Evolutionary conservation across 2,113 vertebrate genomes (phyloP).

Genomic region (Loxodonta africana): DNA sequence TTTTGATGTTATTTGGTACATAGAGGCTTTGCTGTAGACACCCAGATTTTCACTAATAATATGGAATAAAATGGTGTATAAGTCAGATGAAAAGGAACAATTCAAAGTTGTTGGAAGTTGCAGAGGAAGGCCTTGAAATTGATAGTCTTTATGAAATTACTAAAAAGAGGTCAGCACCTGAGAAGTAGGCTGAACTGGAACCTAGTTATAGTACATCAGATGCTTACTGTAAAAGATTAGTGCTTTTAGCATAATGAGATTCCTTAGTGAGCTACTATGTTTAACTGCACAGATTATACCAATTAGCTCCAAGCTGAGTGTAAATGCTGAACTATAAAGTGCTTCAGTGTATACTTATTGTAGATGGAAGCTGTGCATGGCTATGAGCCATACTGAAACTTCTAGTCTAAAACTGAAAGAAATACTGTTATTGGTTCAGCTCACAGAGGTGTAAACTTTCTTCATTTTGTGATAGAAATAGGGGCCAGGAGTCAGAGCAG

Average conservation of each 20-base stretch:
- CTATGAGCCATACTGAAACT: background rate
- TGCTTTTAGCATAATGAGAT: background rate
- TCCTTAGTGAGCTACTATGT: constrained; percentile 13
- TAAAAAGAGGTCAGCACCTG: background rate
- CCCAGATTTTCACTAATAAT: background rate
- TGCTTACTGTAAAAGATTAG: background rate
- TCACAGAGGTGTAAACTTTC: background rate
- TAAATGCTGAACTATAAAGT: constrained; percentile 42
- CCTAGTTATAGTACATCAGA: background rate
- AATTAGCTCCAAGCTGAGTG: constrained; percentile 1
- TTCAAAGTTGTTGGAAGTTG: constrained; percentile 27
- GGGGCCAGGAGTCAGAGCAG: background rate
- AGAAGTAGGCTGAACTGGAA: background rate
- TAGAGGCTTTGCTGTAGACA: background rate
- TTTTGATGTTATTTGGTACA: constrained; percentile 30
- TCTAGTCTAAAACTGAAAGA: background rate
- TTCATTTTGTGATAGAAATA: background rate
- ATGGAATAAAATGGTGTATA: background rate
- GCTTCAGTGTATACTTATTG: background rate
- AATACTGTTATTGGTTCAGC: background rate
- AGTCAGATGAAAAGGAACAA: constrained; percentile 9
- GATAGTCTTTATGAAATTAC: constrained; percentile 1
- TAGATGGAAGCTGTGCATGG: background rate
- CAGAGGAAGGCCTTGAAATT: background rate
- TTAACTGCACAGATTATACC: constrained; percentile 24